Percentiles rank a stretch among this genome's conserved stretches.
phyloP scores from a whole-genome alignment of 2,797 vertebrate species.

The Paedocypris micromegethes region DNA sequence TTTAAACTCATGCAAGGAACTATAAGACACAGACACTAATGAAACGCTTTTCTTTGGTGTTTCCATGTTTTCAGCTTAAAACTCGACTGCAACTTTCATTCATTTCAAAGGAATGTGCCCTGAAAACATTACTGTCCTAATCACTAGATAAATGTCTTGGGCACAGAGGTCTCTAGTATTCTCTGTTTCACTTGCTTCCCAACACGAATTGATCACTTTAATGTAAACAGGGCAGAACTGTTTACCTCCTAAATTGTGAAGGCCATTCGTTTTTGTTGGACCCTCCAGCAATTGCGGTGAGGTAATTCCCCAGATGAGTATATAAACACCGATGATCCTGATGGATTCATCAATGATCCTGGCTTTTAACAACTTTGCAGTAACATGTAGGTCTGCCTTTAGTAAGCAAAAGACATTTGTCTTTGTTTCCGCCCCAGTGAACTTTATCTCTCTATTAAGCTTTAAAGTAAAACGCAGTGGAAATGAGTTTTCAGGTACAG shows the following conservation, averaged over 20 bases:
- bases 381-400: slow-evolving; percentile 22
- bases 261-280: slow-evolving; percentile 59
- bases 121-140: slow-evolving; percentile 30
- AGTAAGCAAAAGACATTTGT: slow-evolving; percentile 27
- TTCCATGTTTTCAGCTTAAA: not conserved
- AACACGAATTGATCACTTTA: slow-evolving; percentile 55
- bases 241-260: slow-evolving; percentile 64
- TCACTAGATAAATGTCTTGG: slow-evolving; percentile 28
- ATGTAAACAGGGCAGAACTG: slow-evolving; percentile 61
- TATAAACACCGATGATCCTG: slow-evolving; percentile 63
- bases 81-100: slow-evolving; percentile 7
- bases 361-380: slow-evolving; percentile 62
- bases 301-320: slow-evolving; percentile 62
- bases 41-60: no score
- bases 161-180: slow-evolving; percentile 33
- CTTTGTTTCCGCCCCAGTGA: slow-evolving; percentile 25
- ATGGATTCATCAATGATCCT: slow-evolving; percentile 63
- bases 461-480: slow-evolving; percentile 14
- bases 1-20: no score
- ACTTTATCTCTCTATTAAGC: slow-evolving; percentile 35
- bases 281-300: slow-evolving; percentile 57
- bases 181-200: slow-evolving; percentile 50
- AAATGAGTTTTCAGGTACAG: slow-evolving; percentile 23
- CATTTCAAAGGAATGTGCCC: slow-evolving; percentile 39
- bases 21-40: no score